phyloP scores from a whole-genome alignment of 2,113 vertebrate genomes.

The Lucifuga dentata region DNA sequence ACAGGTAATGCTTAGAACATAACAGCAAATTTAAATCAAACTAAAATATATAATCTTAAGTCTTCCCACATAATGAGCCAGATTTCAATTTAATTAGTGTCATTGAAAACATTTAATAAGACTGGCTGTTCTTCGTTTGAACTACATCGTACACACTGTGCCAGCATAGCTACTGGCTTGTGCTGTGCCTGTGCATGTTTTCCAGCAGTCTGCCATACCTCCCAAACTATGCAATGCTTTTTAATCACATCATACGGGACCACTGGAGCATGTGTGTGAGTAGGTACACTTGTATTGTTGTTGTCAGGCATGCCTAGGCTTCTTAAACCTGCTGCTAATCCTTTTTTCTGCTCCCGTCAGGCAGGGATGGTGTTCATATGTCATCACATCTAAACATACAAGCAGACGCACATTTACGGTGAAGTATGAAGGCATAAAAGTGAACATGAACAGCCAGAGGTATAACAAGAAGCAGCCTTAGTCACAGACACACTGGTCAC shows the following conservation, averaged over 20 bases:
- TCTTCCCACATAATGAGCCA: neutral
- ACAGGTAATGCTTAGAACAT: too few relatives aligned
- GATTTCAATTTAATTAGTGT: slow-evolving; percentile 2
- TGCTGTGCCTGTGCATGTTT: slow-evolving; percentile 47
- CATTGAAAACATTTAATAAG: neutral
- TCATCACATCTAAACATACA: slow-evolving; percentile 55
- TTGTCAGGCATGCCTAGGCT: slow-evolving; percentile 66
- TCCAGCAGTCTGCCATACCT: slow-evolving; percentile 46
- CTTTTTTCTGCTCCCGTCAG: slow-evolving; percentile 56
- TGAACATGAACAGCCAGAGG: slow-evolving; percentile 33
- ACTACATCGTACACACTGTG: neutral
- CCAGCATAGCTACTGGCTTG: slow-evolving; percentile 29
- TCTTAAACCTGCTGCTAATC: slow-evolving; percentile 61
- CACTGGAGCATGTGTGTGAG: slow-evolving; percentile 57
- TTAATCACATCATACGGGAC: slow-evolving; percentile 65
- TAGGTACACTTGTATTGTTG: slow-evolving; percentile 66
- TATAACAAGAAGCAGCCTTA: slow-evolving; percentile 19
- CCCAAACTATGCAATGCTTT: slow-evolving; percentile 46
- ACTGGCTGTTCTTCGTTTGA: slow-evolving; percentile 19
- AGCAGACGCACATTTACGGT: slow-evolving; percentile 40
- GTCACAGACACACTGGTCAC: neutral
- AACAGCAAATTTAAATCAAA: slow-evolving; percentile 1
- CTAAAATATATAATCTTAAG: slow-evolving; percentile 4
- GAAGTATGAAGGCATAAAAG: slow-evolving; percentile 43
- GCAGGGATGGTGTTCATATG: slow-evolving; percentile 30